These are phyloP conservation scores for Trialeurodes vaporariorum DNA, from an alignment of 1,140 invertebrate genomes.

Conservation along the genomic window DNA sequence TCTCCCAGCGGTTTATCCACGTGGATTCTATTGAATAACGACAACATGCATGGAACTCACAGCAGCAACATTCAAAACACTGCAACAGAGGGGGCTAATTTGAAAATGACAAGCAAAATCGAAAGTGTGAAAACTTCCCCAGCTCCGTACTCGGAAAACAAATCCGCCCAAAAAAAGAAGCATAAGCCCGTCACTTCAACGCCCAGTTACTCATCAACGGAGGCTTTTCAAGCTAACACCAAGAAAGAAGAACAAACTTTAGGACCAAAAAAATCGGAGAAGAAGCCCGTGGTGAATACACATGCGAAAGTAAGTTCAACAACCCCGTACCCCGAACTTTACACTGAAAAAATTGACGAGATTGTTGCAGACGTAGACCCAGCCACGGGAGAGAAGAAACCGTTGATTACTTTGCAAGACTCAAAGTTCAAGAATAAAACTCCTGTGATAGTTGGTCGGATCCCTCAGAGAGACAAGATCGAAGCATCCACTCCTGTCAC, in stretches of 20 bases:
- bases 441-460: conserved; percentile 26
- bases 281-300: conserved; percentile 1
- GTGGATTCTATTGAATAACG: conserved; percentile 57
- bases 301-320: not conserved
- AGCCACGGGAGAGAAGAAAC: conserved; percentile 7
- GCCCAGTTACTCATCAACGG: not conserved
- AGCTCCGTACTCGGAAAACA: conserved; percentile 8
- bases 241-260: conserved; percentile 2
- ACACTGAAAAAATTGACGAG: not conserved
- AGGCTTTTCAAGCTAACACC: not conserved
- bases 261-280: conserved; percentile 5
- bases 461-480: conserved; percentile 19
- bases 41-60: conserved; percentile 17
- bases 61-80: conserved; percentile 2
- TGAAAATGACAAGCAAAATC: conserved; percentile 18
- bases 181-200: not conserved
- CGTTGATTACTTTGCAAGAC: conserved; percentile 23
- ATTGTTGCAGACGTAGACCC: not conserved
- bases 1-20: conserved; percentile 28
- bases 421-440: conserved; percentile 29
- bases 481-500: conserved; percentile 10
- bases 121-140: conserved; percentile 15
- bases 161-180: conserved; percentile 8
- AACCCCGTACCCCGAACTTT: not conserved
- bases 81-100: not conserved